A percentile compares a stretch with the other conserved stretches of the same genome.
Evolutionary conservation across 2,113 vertebrate genomes (phyloP).

Genomic region (Coptodon bakossiorum): DNA sequence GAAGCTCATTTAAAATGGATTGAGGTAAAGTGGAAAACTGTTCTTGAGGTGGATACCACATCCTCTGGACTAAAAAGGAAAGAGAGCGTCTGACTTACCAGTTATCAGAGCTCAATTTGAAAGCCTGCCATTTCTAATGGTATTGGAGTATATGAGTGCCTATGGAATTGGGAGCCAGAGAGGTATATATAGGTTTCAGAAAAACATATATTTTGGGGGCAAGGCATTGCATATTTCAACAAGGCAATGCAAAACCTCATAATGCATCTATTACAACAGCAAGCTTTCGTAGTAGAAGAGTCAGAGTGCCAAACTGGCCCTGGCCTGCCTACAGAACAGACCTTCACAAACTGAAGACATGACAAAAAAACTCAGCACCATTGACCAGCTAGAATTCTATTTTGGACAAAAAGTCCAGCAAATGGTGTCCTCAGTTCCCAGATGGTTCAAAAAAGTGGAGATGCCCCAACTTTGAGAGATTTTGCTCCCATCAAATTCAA

Average conservation of each 20-base stretch:
- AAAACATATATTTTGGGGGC: not conserved
- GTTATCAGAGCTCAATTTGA: not conserved
- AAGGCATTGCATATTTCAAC: not conserved
- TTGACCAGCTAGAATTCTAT: not conserved
- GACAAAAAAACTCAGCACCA: not conserved
- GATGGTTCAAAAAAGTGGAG: not conserved
- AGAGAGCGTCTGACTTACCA: not conserved
- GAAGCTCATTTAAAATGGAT: not conserved
- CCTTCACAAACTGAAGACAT: not conserved
- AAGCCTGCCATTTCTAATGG: not conserved
- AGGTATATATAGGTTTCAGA: not conserved
- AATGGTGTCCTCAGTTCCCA: not conserved
- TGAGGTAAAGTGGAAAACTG: not conserved
- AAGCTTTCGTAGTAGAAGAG: not conserved
- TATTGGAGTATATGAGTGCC: not conserved
- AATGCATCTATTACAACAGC: not conserved
- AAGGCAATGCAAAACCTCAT: not conserved
- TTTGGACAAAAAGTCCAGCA: not conserved
- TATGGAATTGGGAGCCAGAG: not conserved
- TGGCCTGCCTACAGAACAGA: not conserved
- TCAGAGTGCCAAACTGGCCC: not conserved
- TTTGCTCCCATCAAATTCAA: not conserved
- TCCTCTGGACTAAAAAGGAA: not conserved
- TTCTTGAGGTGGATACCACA: not conserved
- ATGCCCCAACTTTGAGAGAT: not conserved